phyloP scores from a whole-genome alignment of 2,113 vertebrate genomes.

The Neomonachus schauinslandi region DNA sequence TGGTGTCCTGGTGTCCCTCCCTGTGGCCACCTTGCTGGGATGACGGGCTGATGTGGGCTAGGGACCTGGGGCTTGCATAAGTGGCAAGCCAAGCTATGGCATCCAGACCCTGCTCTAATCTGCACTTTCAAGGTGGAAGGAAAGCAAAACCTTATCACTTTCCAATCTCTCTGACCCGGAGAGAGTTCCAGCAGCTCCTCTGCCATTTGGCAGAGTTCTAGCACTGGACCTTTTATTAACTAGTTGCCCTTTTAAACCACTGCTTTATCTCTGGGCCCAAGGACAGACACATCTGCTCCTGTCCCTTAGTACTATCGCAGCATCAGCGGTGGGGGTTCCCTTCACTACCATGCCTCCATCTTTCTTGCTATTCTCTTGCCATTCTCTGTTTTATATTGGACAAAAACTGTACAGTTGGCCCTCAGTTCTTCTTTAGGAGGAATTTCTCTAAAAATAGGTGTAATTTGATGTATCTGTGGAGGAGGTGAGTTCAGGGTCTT shows the following conservation, averaged over 20 bases:
- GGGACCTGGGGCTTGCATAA: background rate
- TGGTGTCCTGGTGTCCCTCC: background rate
- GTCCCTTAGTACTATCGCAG: background rate
- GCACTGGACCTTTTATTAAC: background rate
- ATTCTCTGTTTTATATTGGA: background rate
- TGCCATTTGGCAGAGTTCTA: background rate
- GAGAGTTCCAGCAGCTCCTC: background rate
- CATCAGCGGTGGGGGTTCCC: rapidly evolving
- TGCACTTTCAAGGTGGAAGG: background rate
- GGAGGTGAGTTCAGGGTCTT: background rate
- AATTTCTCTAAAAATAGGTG: background rate
- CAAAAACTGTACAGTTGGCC: background rate
- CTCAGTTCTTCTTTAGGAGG: background rate
- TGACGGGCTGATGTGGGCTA: background rate
- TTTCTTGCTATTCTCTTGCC: background rate
- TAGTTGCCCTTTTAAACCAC: background rate
- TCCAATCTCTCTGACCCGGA: background rate
- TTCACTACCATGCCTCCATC: background rate
- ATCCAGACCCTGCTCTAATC: background rate
- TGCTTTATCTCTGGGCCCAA: background rate
- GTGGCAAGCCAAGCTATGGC: background rate
- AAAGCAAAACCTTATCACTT: background rate
- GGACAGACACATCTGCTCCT: background rate
- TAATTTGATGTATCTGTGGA: background rate
- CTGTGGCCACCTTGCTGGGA: background rate